Evolutionary conservation across 2,797 vertebrate species (phyloP), one percentile per base, ranked within the genome.

Genomic region (Gobio occitaniae): DNA sequence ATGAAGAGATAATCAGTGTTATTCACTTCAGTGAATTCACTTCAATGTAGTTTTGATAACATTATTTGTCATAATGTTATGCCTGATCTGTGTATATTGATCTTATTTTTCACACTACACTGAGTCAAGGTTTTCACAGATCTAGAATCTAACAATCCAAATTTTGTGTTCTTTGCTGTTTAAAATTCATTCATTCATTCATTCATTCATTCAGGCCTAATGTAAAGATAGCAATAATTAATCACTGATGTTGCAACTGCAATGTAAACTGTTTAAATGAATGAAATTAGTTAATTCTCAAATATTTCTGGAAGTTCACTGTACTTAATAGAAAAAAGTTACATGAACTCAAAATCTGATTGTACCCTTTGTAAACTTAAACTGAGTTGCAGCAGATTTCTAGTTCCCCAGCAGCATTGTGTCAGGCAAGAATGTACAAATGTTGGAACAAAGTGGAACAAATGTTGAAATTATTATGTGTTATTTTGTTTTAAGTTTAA

Each of bases 201-300:
- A 47, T 47, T 72, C 15, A 74, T 74, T 74, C 25, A 52, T 75
- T 75, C 10, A n/a, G 44, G 11, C 9, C 59, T 78, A 16, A 68
- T 68, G 44, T 48, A 50, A 79, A 69, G 65, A 80, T 36, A 21
- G 44, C 9, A 66, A 36, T 19, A 50, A 32, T 32, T 11, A 68
- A 66, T 52, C 21, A 80, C 15, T 29, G 21, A 56, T 70, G 17
- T 56, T 76, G 50, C 48, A 75, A 16, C n/a, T 56, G 65, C 52
- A 63, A 4, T 16, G 13, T 63, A 16, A 65, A 32, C 25, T 0
- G 2, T 63, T 65, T 16, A 65, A 32, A 36, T 36, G 0, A 15
- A 32, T 32, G 0, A 29, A 63, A 63, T 29, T 0, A 63, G 25
- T 29, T 63, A 0, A 15, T 29, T 7, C 25, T 65, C 61, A 65